phyloP scores from a whole-genome alignment of 2,888 invertebrate genomes.

The Rapana venosa region DNA sequence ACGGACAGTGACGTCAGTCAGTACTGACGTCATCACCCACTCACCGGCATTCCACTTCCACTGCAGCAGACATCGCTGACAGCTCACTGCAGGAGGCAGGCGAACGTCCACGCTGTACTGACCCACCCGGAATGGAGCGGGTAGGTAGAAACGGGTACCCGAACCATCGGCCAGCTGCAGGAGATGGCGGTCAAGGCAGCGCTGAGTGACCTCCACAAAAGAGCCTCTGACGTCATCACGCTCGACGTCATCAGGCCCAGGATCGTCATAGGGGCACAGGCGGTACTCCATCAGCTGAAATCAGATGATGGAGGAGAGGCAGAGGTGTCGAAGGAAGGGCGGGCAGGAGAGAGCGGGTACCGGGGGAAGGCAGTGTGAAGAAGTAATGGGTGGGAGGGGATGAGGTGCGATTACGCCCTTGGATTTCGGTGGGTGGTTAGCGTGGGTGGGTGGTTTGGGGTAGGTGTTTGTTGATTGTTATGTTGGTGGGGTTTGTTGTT shows the following conservation, averaged over 20 bases:
- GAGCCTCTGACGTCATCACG: conserved; percentile 44
- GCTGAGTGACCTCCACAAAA: conserved; percentile 55
- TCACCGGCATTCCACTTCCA: conserved; percentile 61
- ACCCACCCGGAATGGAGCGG: conserved; percentile 48
- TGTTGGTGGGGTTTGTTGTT: no score
- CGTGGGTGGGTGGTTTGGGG: no score
- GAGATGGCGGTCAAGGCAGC: conserved; percentile 56
- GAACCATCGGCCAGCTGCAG: conserved; percentile 50
- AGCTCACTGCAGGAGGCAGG: conserved; percentile 51
- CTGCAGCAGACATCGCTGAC: conserved; percentile 55
- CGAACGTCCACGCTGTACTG: conserved; percentile 45
- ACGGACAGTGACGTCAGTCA: neutral
- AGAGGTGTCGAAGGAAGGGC: no score
- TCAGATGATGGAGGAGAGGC: neutral
- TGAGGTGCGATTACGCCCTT: no score
- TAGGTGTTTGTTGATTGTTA: no score
- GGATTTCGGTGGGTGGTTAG: no score
- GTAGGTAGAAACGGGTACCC: conserved; percentile 48
- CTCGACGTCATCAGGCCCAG: conserved; percentile 54
- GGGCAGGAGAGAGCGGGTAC: no score
- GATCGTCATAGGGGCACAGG: conserved; percentile 57
- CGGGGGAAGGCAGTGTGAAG: no score
- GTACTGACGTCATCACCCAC: conserved; percentile 16
- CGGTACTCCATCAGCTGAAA: conserved; percentile 57
- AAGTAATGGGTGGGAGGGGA: no score